These are phyloP conservation scores for Oscheius onirici DNA, from an alignment of 2,888 invertebrate species.

Conservation along the genomic window DNA sequence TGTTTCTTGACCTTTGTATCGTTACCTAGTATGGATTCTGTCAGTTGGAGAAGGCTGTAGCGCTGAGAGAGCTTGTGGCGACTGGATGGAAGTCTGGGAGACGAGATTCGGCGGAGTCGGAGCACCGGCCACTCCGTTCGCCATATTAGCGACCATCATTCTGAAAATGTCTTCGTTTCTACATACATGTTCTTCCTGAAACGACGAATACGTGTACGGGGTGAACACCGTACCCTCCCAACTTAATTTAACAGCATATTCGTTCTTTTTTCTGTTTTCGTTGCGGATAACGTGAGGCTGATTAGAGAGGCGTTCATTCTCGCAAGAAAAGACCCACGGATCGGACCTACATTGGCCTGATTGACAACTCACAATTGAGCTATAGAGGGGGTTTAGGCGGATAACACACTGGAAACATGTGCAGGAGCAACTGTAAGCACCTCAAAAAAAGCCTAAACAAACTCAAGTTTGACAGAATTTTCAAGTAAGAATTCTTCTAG, in stretches of 20 bases:
- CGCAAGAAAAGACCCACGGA: too few relatives aligned
- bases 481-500: too few relatives aligned
- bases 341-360: too few relatives aligned
- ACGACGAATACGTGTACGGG: neutral
- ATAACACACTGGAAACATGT: too few relatives aligned
- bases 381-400: too few relatives aligned
- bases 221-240: neutral
- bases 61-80: neutral
- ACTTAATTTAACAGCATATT: neutral
- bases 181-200: neutral
- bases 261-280: neutral
- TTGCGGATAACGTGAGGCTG: neutral
- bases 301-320: too few relatives aligned
- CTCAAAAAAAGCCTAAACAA: too few relatives aligned
- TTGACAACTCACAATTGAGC: too few relatives aligned
- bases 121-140: slow-evolving; percentile 16
- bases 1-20: neutral
- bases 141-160: slow-evolving; percentile 36
- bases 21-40: slow-evolving; percentile 20
- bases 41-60: slow-evolving; percentile 27
- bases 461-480: too few relatives aligned
- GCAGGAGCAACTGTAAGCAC: too few relatives aligned
- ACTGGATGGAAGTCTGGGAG: neutral
- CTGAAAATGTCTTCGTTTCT: slow-evolving; percentile 15
- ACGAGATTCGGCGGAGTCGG: slow-evolving; percentile 18